Percentiles rank a stretch among this genome's conserved stretches.
phyloP scores from a whole-genome alignment of 2,888 invertebrate genomes.

The Agriopis aurantiaria region DNA sequence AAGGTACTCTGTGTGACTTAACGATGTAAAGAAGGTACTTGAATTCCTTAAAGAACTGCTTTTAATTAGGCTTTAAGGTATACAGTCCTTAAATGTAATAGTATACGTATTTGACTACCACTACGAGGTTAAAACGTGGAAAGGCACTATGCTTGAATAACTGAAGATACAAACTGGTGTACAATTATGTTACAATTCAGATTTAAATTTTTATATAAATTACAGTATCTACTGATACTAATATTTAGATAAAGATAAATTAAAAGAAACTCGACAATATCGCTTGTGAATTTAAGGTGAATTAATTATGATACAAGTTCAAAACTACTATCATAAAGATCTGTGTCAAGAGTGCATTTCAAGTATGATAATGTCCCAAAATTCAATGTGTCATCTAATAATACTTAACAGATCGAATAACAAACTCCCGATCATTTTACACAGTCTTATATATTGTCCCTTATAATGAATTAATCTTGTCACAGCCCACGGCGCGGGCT shows the following conservation, averaged over 20 bases:
- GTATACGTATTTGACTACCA: conserved; percentile 59
- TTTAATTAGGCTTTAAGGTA: conserved; percentile 52
- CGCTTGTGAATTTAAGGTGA: conserved; percentile 35
- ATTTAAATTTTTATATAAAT: conserved; percentile 25
- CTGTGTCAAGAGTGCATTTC: conserved; percentile 59
- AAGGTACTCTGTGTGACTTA: conserved; percentile 45
- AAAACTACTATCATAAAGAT: conserved; percentile 51
- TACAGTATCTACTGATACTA: conserved; percentile 26
- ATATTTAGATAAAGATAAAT: conserved; percentile 11
- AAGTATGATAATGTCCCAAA: conserved; percentile 50
- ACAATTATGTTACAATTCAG: conserved; percentile 33
- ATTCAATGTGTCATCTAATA: conserved; percentile 52
- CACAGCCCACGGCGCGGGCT: conserved; percentile 62
- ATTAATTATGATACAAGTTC: conserved; percentile 42
- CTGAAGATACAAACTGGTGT: conserved; percentile 49
- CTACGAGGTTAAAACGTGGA: conserved; percentile 70
- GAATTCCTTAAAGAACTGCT: conserved; percentile 52
- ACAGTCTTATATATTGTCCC: conserved; percentile 74
- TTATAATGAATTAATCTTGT: conserved; percentile 64
- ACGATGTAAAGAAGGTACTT: conserved; percentile 48
- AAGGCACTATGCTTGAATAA: conserved; percentile 83
- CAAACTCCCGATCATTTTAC: conserved; percentile 57
- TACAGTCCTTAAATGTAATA: conserved; percentile 56
- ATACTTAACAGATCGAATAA: conserved; percentile 56
- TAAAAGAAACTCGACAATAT: background rate